phyloP scores from a whole-genome alignment of 92 coral and sea anemone species.

The Scolanthus callimorphus region DNA sequence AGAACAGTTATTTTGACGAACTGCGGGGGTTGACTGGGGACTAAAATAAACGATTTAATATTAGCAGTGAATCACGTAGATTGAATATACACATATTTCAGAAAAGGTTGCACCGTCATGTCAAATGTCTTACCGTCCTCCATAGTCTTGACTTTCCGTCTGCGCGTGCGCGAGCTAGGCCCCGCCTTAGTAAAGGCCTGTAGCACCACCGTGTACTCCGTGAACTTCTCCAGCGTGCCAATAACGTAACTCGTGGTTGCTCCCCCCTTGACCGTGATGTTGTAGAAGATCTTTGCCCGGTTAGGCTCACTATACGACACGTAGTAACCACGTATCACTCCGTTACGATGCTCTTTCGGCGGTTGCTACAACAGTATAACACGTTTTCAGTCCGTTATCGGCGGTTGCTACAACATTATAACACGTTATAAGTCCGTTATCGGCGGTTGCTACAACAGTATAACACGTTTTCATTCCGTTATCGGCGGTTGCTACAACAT shows the following conservation, averaged over 20 bases:
- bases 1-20: slow-evolving; percentile 45
- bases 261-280: slow-evolving; percentile 55
- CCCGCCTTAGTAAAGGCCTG: slow-evolving; percentile 95
- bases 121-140: slow-evolving; percentile 91
- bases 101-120: no score
- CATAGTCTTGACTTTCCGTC: slow-evolving; percentile 29
- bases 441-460: no score
- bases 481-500: no score
- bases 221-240: slow-evolving; percentile 48
- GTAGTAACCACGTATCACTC: slow-evolving; percentile 75
- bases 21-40: slow-evolving; percentile 87
- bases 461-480: no score
- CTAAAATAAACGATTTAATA: no score
- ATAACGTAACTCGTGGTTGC: slow-evolving; percentile 52
- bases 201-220: slow-evolving; percentile 52
- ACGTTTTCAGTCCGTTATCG: no score
- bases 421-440: no score
- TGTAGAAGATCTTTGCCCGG: slow-evolving; percentile 37
- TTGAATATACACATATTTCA: no score
- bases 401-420: no score
- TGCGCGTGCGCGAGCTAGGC: slow-evolving; percentile 51
- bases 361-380: slow-evolving; percentile 55
- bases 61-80: no score
- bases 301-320: slow-evolving; percentile 52
- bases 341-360: slow-evolving; percentile 58